These are phyloP conservation scores for Leptocoma aspasia DNA, from an alignment of 2,113 vertebrate species.

Conservation along the genomic window DNA sequence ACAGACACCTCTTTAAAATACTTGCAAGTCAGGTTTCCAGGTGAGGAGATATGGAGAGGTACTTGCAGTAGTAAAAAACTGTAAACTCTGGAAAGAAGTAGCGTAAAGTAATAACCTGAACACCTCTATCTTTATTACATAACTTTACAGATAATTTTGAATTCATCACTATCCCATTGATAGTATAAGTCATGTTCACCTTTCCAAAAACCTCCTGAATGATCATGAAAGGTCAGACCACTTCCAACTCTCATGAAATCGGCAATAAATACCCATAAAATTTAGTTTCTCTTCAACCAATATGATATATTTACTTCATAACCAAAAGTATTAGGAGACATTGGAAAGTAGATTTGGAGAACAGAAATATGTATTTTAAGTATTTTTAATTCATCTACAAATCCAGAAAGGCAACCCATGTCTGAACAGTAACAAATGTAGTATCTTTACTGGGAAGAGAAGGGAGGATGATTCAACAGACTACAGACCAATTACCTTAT, in stretches of 20 bases:
- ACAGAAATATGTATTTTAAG: neutral
- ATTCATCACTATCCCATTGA: neutral
- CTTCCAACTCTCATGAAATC: conserved; percentile 24
- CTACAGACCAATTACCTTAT: neutral
- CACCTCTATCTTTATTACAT: neutral
- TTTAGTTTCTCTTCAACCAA: neutral
- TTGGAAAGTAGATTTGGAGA: neutral
- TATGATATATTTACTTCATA: neutral
- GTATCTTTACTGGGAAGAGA: neutral
- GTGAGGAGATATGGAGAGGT: neutral
- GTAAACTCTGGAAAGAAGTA: neutral
- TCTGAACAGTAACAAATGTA: neutral
- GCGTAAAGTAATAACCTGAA: neutral
- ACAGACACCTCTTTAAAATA: neutral
- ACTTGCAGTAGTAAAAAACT: neutral
- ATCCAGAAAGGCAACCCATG: neutral
- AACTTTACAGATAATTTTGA: neutral
- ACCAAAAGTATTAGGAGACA: neutral
- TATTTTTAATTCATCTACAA: neutral
- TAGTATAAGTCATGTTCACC: neutral
- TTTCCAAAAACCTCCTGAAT: neutral
- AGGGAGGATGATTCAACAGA: neutral
- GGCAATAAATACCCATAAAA: conserved; percentile 47
- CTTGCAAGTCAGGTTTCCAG: neutral
- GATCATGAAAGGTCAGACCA: conserved; percentile 3